Base-by-base conservation (phyloP, 2,797 vertebrate species). In the Enteromius viviparus region DNA sequence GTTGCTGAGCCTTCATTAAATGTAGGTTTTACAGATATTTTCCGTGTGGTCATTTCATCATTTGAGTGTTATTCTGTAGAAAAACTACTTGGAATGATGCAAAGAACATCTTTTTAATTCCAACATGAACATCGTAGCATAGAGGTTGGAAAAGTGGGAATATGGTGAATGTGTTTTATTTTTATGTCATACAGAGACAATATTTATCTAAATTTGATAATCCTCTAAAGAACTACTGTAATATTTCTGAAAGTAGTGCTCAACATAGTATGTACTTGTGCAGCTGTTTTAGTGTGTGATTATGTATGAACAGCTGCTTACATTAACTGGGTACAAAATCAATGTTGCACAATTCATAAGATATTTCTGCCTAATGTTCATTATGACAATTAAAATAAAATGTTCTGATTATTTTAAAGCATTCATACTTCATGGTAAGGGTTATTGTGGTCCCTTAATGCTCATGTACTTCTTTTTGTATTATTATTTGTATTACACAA, bases 1-100 rank as follows among this genome's bases (percentile, higher is more conserved):
- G n/a, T 42, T 34, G 12, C 23, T 69, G 40, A 76, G 76, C 83
- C 42, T 86, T 78, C 45, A 78, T 76, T 76, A 82, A 82, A 82
- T 45, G 69, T 72, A 66, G 37, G 65, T 26, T 83, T 55, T 85
- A 11, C 45, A 45, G 21, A 78, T 81, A 19, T 19, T 60, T 34
- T 37, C 40, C 53, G 23, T 5, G 53, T 26, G n/a, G 29, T n/a
- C 19, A 29, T 34, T 42, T 84, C 49, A 0, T 76, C 37, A 76
- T 84, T 76, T 78, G 45, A 76, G 47, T 62, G 53, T 47, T 40
- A 51, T 45, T 14, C 51, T 53, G 23, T 32, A 81, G 45, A 84
- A 78, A 84, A 77, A 81, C 71, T 83, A 14, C 76, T 78, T 60
- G 64, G 72, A 76, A 17, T 49, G 19, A 66, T 40, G 42, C 2